These are phyloP conservation scores for Drosophila nigricruria DNA, from an alignment of 2,888 invertebrate genomes.

Conservation along the genomic window DNA sequence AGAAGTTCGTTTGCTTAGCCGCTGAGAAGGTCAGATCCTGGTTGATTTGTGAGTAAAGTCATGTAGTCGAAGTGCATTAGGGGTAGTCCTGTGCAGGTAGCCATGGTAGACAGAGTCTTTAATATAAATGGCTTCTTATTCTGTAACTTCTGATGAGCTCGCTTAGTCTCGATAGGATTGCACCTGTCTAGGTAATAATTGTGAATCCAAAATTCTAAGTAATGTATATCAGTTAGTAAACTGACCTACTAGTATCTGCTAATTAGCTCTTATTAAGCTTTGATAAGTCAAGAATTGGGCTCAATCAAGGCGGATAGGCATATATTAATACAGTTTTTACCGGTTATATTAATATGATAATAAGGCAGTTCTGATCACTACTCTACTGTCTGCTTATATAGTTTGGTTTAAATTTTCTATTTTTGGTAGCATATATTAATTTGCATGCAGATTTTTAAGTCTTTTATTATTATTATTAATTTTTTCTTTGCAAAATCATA, in stretches of 20 bases:
- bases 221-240: too few species aligned
- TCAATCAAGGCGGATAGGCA: background rate
- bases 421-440: background rate
- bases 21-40: too few species aligned
- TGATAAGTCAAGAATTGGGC: background rate
- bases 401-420: background rate
- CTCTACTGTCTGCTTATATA: background rate
- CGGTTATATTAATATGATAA: background rate
- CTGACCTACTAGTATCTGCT: background rate
- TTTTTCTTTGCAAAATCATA: background rate
- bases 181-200: background rate
- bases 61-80: too few species aligned
- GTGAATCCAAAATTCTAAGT: too few species aligned
- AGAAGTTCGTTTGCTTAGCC: too few species aligned
- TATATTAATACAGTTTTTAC: background rate
- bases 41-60: too few species aligned
- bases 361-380: background rate
- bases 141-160: background rate
- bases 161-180: background rate
- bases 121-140: background rate
- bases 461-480: background rate
- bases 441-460: conserved; percentile 7
- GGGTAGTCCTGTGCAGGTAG: too few species aligned
- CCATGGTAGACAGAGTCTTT: too few species aligned
- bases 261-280: background rate